A percentile compares a stretch with the other conserved stretches of the same genome.
Evolutionary conservation across 1,140 invertebrate species (phyloP).

Genomic region (Listronotus oregonensis): DNA sequence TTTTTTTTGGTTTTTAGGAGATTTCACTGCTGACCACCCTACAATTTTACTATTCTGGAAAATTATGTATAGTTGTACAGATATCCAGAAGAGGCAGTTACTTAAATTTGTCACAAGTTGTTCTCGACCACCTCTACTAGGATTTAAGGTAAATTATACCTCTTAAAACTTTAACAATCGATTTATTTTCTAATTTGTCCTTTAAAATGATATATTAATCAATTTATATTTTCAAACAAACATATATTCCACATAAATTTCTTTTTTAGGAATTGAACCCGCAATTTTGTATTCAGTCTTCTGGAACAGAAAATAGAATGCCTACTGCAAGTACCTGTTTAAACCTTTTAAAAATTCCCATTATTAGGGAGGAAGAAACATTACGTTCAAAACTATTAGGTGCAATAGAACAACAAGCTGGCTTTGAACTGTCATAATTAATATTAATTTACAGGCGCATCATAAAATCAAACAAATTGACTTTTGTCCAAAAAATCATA

Average conservation of each 20-base stretch:
- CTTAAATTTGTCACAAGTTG: conserved; percentile 98
- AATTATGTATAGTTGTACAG: conserved; percentile 81
- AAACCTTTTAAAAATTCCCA: conserved; percentile 95
- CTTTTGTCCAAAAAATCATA: no score
- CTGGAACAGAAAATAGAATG: conserved; percentile 83
- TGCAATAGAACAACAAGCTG: conserved; percentile 92
- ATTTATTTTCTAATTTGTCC: no score
- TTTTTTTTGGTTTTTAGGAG: conserved; percentile 64
- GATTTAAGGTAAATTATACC: conserved; percentile 79
- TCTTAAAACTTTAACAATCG: no score
- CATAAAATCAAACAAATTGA: no score
- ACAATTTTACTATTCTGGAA: conserved; percentile 83
- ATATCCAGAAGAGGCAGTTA: conserved; percentile 82
- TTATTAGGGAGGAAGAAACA: conserved; percentile 79
- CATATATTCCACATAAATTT: background rate
- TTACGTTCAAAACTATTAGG: conserved; percentile 87
- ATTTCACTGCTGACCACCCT: conserved; percentile 80
- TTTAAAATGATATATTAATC: no score
- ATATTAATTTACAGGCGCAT: no score
- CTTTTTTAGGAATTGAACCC: conserved; percentile 83
- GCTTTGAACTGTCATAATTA: conserved; percentile 91
- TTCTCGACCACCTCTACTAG: conserved; percentile 93
- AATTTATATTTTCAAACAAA: no score
- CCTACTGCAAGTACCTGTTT: conserved; percentile 97
- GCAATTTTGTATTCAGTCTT: conserved; percentile 91